These are phyloP conservation scores for Pelmatolapia mariae DNA, from an alignment of 2,113 vertebrate species.

Conservation along the genomic window DNA sequence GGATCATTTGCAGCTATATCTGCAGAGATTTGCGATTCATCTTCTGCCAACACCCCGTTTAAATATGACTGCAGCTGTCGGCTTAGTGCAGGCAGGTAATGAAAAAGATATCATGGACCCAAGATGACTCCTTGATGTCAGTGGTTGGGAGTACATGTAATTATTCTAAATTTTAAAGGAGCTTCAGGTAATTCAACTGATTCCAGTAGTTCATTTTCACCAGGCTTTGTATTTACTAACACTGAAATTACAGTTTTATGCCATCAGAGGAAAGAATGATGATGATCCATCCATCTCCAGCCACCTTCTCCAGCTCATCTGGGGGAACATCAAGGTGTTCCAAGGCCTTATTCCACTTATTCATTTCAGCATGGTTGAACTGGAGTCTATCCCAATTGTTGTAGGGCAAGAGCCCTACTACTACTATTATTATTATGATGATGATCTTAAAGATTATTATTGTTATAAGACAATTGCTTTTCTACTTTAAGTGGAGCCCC, in stretches of 20 bases:
- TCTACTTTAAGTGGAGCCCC: background rate
- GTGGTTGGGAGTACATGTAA: background rate
- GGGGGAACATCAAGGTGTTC: background rate
- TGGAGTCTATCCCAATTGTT: background rate
- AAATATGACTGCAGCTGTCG: background rate
- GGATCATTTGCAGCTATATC: background rate
- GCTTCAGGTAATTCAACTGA: background rate
- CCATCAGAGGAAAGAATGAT: background rate
- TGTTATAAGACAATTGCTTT: background rate
- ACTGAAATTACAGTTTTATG: background rate
- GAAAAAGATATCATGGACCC: background rate
- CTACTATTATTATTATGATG: background rate
- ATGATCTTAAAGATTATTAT: background rate
- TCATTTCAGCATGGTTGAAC: rapidly evolving
- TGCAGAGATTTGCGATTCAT: background rate
- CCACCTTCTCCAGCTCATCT: background rate
- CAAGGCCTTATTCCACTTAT: background rate
- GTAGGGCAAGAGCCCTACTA: background rate
- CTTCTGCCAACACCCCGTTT: background rate
- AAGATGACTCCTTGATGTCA: background rate
- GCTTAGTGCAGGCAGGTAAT: background rate
- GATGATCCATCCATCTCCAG: background rate
- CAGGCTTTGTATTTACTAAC: background rate
- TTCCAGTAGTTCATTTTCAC: rapidly evolving
- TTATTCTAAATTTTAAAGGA: background rate